Percentiles rank a stretch among this genome's conserved stretches.
Conservation (phyloP, 2,888 invertebrate genomes). For the Hemithea aestivaria region DNA sequence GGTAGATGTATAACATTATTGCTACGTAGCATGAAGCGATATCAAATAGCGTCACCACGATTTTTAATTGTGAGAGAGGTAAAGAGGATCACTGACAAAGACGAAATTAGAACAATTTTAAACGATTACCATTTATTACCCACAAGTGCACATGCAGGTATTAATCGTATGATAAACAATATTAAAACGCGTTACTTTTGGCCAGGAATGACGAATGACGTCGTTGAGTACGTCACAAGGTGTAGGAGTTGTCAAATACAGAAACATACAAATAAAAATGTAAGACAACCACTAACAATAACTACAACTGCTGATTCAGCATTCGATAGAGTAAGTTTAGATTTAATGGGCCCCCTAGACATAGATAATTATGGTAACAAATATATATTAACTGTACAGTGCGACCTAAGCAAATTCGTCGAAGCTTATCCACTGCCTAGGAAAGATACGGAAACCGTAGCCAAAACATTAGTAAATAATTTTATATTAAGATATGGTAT, state of each 20-base stretch:
- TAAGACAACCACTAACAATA: constrained; percentile 1
- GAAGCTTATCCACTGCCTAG: constrained; percentile 9
- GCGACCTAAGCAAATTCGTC: constrained; percentile 8
- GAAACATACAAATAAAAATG: too few relatives aligned
- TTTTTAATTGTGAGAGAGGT: not conserved
- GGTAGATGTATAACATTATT: not conserved
- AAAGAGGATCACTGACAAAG: not conserved
- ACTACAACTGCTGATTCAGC: constrained; percentile 13
- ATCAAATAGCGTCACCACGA: not conserved
- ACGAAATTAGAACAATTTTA: too few relatives aligned
- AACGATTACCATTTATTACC: too few relatives aligned
- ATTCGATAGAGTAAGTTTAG: too few relatives aligned
- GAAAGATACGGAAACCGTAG: constrained; percentile 5
- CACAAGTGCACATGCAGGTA: too few relatives aligned
- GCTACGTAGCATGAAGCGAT: not conserved
- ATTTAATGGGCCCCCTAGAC: constrained; percentile 5
- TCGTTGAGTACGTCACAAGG: too few relatives aligned
- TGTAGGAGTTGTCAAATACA: too few relatives aligned
- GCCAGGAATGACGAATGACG: too few relatives aligned
- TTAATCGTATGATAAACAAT: too few relatives aligned
- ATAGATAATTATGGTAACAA: not conserved
- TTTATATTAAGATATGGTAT: constrained; percentile 11
- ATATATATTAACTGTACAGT: constrained; percentile 13
- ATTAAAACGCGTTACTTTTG: too few relatives aligned
- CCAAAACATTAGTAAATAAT: constrained; percentile 8